Base-by-base conservation (phyloP, 2,113 vertebrate species). In the Centrocercus urophasianus region DNA sequence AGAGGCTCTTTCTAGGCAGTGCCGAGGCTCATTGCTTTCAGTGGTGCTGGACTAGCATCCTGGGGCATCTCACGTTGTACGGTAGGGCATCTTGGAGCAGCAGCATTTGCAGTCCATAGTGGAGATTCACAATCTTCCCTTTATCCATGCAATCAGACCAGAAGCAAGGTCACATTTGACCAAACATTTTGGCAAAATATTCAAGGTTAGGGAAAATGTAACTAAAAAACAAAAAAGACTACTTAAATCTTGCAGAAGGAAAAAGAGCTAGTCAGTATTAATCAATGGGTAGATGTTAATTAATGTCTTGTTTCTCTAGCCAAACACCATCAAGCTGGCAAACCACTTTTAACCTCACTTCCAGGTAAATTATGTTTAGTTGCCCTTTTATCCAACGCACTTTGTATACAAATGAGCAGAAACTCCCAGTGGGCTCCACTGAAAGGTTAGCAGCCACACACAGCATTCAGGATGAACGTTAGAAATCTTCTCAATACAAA, bases 401-500 rank as follows among this genome's bases (percentile, higher is more conserved):
- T 64, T 67, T 50, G 90, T 92, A 42, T 96, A 96, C 95, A 91
- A 81, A 95, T 95, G 91, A 97, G 96, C 90, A 13, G 25, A 86
- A 76, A 81, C 66, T 97, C 97, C 96, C 92, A 1, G 94, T 50
- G 90, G 97, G 95, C 83, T 71, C 79, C 76, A 20, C 32, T 5
- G 72, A 98, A 98, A 98, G 96, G 97, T 98, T 93, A 98, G 93
- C 79, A 88, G 88, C 79, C 66, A 7, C 60, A 14, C 25, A 1
- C 61, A 92, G 97, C 96, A 96, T 97, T 96, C 64, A 1, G 30
- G 69, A 97, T 97, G 95, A 95, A 96, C 10, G 4, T 40, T 84
- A 4, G 34, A 91, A 95, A 88, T 76, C 91, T 24, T 34, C 54
- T 95, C 74, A 11, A 3, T n/a, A 69, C 88, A 84, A 83, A 93